Evolutionary conservation across 2,888 invertebrate species (phyloP).

Genomic region (Chrysolina americana): DNA sequence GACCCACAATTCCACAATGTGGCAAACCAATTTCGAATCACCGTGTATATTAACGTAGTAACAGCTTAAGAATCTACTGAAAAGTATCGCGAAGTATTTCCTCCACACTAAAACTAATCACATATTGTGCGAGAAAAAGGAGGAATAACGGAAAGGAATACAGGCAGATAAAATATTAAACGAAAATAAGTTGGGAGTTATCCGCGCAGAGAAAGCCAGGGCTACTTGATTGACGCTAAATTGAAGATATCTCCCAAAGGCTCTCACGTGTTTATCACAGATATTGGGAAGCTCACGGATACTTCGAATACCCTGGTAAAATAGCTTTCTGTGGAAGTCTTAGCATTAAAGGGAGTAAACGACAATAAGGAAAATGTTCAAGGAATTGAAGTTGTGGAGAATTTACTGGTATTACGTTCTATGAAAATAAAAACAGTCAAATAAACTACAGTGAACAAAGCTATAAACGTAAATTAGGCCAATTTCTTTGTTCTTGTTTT

Average conservation of each 20-base stretch:
- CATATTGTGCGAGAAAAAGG: background rate
- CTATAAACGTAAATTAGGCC: no score
- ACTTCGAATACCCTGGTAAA: background rate
- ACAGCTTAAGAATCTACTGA: background rate
- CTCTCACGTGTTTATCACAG: slow-evolving; percentile 10
- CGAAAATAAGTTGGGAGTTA: background rate
- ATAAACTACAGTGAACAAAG: no score
- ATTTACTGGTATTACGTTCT: background rate
- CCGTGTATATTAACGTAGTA: background rate
- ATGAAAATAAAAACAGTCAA: no score
- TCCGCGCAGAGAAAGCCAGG: slow-evolving; percentile 1
- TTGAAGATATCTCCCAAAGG: background rate
- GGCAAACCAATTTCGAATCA: no score
- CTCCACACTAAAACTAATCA: background rate
- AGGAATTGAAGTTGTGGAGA: background rate
- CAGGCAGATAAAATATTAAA: background rate
- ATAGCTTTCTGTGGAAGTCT: background rate
- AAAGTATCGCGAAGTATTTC: background rate
- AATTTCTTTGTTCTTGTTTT: no score
- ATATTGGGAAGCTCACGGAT: background rate
- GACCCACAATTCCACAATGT: no score
- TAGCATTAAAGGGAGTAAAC: slow-evolving; percentile 3
- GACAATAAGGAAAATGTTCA: background rate
- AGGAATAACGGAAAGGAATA: background rate
- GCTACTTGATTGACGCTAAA: slow-evolving; percentile 5